phyloP scores from a whole-genome alignment of 2,888 invertebrate genomes.

The Teleogryllus oceanicus region DNA sequence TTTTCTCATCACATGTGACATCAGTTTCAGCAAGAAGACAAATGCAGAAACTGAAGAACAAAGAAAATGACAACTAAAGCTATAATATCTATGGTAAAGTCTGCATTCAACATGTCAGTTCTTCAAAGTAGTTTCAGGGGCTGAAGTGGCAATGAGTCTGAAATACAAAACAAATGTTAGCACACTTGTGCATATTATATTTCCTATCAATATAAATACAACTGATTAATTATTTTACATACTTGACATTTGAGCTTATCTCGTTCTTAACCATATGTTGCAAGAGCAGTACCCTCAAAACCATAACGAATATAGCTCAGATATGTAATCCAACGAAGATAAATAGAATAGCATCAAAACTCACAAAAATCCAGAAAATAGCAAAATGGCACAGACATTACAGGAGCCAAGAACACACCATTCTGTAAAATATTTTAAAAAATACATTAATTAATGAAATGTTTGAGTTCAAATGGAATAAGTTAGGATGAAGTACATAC shows the following conservation, averaged over 20 bases:
- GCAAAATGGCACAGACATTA: constrained; percentile 93
- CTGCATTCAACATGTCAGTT: constrained; percentile 81
- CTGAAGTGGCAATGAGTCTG: constrained; percentile 83
- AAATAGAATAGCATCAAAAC: constrained; percentile 91
- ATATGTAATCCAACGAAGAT: constrained; percentile 93
- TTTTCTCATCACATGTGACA: constrained; percentile 65
- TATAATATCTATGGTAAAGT: constrained; percentile 73
- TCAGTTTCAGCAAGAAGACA: constrained; percentile 81
- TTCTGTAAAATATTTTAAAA: constrained; percentile 57
- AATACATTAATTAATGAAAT: constrained; percentile 24
- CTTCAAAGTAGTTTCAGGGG: constrained; percentile 75
- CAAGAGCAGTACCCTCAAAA: constrained; percentile 90
- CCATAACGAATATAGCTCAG: constrained; percentile 92
- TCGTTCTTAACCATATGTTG: constrained; percentile 83
- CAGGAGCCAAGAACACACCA: constrained; percentile 93
- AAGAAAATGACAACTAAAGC: constrained; percentile 77
- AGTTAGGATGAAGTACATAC: constrained; percentile 46
- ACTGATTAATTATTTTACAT: constrained; percentile 27
- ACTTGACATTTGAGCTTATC: constrained; percentile 78
- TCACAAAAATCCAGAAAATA: constrained; percentile 97
- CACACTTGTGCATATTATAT: not conserved
- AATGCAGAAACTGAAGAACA: constrained; percentile 74
- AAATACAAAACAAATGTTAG: constrained; percentile 18
- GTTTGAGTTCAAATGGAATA: not conserved
- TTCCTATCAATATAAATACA: not conserved